These are phyloP conservation scores for Orchestes rusci DNA, from an alignment of 2,888 invertebrate genomes.

Conservation along the genomic window DNA sequence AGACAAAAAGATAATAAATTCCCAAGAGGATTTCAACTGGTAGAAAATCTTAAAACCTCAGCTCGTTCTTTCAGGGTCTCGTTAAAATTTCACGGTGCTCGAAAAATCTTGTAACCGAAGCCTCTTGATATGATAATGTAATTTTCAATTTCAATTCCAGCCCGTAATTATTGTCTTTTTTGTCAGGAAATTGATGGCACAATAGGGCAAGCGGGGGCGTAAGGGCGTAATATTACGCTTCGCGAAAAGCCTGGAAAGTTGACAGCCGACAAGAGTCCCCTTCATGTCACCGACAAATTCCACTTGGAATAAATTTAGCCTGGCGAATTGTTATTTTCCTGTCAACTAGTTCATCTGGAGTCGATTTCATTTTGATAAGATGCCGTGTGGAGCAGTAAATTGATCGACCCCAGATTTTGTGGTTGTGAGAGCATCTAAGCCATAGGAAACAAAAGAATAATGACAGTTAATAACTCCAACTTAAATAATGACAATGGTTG, in stretches of 20 bases:
- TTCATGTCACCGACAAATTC: constrained; percentile 24
- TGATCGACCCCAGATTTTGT: no score
- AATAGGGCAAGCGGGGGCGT: constrained; percentile 22
- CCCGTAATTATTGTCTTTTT: constrained; percentile 24
- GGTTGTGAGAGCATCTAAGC: no score
- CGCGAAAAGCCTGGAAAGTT: constrained; percentile 19
- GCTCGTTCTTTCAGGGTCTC: no score
- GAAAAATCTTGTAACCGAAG: constrained; percentile 22
- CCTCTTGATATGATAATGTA: constrained; percentile 26
- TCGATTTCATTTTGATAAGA: no score
- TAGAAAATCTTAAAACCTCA: no score
- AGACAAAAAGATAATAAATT: no score
- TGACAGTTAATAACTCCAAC: no score
- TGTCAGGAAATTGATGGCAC: constrained; percentile 24
- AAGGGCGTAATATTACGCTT: constrained; percentile 21
- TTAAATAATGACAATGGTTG: no score
- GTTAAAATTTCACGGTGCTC: constrained; percentile 16
- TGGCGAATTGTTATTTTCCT: constrained; percentile 22
- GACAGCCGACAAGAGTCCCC: constrained; percentile 21
- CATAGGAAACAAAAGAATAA: no score
- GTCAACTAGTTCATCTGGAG: constrained; percentile 20
- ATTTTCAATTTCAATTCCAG: constrained; percentile 24
- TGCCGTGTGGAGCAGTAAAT: no score
- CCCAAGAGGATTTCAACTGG: no score
- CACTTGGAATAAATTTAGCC: constrained; percentile 23